Conservation (phyloP, 1,140 invertebrate species). For the Papilio xuthus region DNA sequence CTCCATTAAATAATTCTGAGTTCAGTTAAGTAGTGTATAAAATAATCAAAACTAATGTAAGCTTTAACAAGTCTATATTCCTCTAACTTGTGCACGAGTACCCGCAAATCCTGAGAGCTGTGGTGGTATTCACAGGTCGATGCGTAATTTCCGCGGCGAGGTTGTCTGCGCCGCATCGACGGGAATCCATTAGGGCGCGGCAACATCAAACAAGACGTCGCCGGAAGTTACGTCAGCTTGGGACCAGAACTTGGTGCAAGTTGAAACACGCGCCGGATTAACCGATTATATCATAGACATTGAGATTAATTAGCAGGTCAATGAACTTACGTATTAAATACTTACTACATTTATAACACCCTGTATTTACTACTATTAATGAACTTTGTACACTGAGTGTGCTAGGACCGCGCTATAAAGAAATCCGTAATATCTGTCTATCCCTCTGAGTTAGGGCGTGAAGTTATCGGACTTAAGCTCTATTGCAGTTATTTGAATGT, state of each 20-base stretch:
- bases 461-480: too few relatives aligned
- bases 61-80: not conserved
- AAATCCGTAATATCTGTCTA: not conserved
- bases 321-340: not conserved
- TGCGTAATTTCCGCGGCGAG: constrained; percentile 48
- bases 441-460: too few relatives aligned
- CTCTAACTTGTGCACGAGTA: not conserved
- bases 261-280: constrained; percentile 38
- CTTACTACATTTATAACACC: not conserved
- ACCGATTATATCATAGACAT: not conserved
- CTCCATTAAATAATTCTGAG: too few relatives aligned
- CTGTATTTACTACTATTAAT: not conserved
- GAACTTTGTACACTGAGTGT: too few relatives aligned
- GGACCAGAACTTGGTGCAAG: constrained; percentile 41
- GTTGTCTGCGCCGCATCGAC: constrained; percentile 48
- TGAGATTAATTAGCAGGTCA: not conserved
- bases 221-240: constrained; percentile 44
- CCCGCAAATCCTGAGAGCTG: constrained; percentile 3
- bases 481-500: too few relatives aligned
- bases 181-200: constrained; percentile 45
- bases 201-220: constrained; percentile 53
- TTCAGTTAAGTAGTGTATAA: not conserved
- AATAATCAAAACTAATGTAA: not conserved
- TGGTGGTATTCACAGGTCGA: constrained; percentile 37
- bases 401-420: not conserved